A percentile compares a stretch with the other conserved stretches of the same genome.
Conservation (phyloP, 2,888 invertebrate genomes). For the Athalia circularis region DNA sequence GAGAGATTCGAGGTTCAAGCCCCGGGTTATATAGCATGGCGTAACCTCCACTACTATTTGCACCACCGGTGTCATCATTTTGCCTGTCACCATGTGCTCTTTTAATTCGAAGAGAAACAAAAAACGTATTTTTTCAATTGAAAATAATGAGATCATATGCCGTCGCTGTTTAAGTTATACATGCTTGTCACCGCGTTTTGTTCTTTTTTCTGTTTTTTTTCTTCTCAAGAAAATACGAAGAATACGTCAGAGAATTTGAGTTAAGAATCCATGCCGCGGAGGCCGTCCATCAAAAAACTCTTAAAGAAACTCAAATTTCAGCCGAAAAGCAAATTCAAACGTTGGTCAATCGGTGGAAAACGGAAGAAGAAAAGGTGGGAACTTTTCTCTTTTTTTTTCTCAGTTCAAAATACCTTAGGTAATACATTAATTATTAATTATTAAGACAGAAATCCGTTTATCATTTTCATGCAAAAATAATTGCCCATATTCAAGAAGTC, state of each 20-base stretch:
- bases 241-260: slow-evolving; percentile 14
- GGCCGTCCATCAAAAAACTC: slow-evolving; percentile 11
- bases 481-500: no score
- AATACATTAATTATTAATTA: no score
- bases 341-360: slow-evolving; percentile 8
- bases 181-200: background rate
- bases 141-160: background rate
- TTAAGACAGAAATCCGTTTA: no score
- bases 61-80: background rate
- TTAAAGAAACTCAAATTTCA: slow-evolving; percentile 18
- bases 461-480: no score
- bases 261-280: slow-evolving; percentile 4
- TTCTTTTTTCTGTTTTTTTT: background rate
- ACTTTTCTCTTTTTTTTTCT: background rate
- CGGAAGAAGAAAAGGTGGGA: background rate
- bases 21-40: background rate
- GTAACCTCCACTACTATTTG: background rate
- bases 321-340: slow-evolving; percentile 14
- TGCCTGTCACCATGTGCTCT: background rate
- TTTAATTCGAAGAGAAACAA: background rate
- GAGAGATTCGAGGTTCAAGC: slow-evolving; percentile 3
- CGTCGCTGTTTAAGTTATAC: no score
- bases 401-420: no score
- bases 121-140: background rate
- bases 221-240: slow-evolving; percentile 13